Base-by-base conservation (phyloP, 2,888 invertebrate species). In the Chymomyza caudatula region DNA sequence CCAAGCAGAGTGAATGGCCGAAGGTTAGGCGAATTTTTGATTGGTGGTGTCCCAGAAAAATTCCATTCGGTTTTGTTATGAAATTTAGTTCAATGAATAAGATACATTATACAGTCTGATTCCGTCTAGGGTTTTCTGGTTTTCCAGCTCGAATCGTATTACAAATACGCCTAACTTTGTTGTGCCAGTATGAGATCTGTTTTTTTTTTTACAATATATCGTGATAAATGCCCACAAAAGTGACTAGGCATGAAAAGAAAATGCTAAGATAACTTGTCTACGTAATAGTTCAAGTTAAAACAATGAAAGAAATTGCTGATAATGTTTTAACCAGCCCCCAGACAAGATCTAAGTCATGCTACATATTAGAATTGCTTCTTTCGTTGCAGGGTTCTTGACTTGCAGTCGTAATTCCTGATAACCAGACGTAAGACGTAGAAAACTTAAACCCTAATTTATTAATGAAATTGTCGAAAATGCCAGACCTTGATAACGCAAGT, bases 321-420 rank as follows among this genome's bases (percentile, higher is more conserved):
- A 37, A 37, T 11, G 5, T 11, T 11, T 8, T 2, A 37, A 0
- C 29, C 8, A 37, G 44, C 57, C 17, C 44, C 23, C 44, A 43
- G 63, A 58, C 60, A 63, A 56, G 15, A 52, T 5, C 15, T 4
- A 53, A 55, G 61, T 61, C 67, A 67, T 62, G 67, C 67, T 69
- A 67, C 52, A 69, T 23, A 52, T 37, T 37, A 37, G 11, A 2
- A 11, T 1, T 11, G 0, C 11, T 37, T 0, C 11, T 8, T 37
- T 11, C 11, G 29, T 37, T 37, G 8, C 54, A 54, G 17, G 47
- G 47, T 13, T 47, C 47, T 47, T 47, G 47, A 47, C 47, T 47
- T 47, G 47, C 17, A 47, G 5, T 47, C 60, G 53, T 53, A 58
- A 53, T 64, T 37, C 62, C 20, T 44, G 78, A 81, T 80, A 78